These are phyloP conservation scores for Tribolium freemani DNA, from an alignment of 2,888 invertebrate genomes.

Conservation along the genomic window DNA sequence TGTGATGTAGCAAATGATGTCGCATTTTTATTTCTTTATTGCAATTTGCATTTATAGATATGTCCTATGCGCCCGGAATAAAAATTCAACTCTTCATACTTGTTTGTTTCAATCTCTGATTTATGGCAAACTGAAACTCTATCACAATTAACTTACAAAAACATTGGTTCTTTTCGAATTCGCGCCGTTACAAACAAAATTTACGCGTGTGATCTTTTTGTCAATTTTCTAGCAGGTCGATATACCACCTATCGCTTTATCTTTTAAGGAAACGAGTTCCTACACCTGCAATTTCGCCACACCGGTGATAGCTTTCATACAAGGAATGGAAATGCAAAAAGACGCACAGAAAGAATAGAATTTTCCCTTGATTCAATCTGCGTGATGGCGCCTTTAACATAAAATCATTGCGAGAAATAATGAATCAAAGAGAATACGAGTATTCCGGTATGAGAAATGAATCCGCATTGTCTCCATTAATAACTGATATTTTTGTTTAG, in stretches of 20 bases:
- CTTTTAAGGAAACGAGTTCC: conserved; percentile 30
- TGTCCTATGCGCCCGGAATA: conserved; percentile 46
- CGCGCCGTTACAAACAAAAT: neutral
- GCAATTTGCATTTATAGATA: conserved; percentile 52
- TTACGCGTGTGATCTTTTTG: conserved; percentile 15
- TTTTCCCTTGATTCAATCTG: conserved; percentile 33
- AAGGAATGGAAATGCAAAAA: conserved; percentile 20
- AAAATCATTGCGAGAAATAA: conserved; percentile 9
- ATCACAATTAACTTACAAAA: neutral
- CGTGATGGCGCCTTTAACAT: conserved; percentile 13
- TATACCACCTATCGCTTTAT: conserved; percentile 28
- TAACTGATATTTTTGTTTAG: conserved; percentile 22
- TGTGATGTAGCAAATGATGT: conserved; percentile 44
- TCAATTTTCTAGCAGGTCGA: conserved; percentile 30
- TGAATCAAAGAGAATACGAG: conserved; percentile 17
- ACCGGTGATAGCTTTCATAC: conserved; percentile 26
- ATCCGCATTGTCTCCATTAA: conserved; percentile 17
- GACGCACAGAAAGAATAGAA: conserved; percentile 20
- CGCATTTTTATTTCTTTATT: conserved; percentile 49
- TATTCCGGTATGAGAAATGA: conserved; percentile 26
- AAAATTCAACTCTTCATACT: conserved; percentile 41
- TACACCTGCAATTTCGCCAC: conserved; percentile 29
- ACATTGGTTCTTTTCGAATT: neutral
- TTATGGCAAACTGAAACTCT: conserved; percentile 9
- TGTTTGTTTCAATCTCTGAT: conserved; percentile 29